Conservation (phyloP, 1,140 invertebrate genomes). For the Cydia splendana region DNA sequence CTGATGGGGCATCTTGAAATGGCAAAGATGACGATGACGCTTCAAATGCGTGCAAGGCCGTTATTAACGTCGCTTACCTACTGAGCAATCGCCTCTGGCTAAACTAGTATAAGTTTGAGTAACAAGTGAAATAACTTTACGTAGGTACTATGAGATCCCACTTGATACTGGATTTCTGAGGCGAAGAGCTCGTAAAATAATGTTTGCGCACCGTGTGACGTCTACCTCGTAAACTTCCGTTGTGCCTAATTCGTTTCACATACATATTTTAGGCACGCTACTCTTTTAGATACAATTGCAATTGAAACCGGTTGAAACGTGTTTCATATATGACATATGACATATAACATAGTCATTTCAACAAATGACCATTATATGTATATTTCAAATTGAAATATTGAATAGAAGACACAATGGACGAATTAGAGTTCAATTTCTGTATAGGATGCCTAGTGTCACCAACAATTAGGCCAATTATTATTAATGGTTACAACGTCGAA, state of each 20-base stretch:
- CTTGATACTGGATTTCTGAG: not conserved
- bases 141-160: not conserved
- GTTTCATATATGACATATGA: too few species aligned
- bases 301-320: not conserved
- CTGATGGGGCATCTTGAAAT: not conserved
- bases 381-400: not conserved
- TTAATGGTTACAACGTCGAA: constrained; percentile 11
- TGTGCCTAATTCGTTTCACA: not conserved
- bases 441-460: not conserved
- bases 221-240: constrained; percentile 12
- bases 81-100: not conserved
- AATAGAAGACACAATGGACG: not conserved
- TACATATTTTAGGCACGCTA: not conserved
- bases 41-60: not conserved
- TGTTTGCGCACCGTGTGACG: constrained; percentile 21
- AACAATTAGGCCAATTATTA: constrained; percentile 21
- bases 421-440: not conserved
- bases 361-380: not conserved
- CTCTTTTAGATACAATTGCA: not conserved
- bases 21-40: constrained; percentile 1
- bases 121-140: not conserved
- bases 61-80: not conserved
- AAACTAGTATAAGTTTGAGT: not conserved
- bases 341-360: not conserved
- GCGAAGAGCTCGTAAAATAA: not conserved